phyloP scores from a whole-genome alignment of 1,140 invertebrate genomes.

The Zaprionus tsacasi region DNA sequence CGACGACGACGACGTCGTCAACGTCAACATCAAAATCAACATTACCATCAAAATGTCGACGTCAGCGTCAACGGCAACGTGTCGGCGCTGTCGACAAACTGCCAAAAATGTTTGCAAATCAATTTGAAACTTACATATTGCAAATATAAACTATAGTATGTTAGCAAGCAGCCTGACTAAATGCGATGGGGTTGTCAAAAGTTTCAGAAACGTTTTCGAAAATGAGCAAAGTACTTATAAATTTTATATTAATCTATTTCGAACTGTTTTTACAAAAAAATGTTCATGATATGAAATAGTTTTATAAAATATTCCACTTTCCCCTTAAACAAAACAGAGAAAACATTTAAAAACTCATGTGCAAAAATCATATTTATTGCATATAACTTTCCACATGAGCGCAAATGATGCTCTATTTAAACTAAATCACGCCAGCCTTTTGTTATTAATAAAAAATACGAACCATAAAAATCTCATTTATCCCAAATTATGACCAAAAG shows the following conservation, averaged over 20 bases:
- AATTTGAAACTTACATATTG: slow-evolving; percentile 18
- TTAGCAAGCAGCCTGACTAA: not conserved
- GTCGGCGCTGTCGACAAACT: slow-evolving; percentile 23
- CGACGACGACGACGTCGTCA: slow-evolving; percentile 16
- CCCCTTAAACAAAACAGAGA: not conserved
- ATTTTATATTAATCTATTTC: too few species aligned
- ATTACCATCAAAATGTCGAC: not conserved
- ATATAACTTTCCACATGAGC: slow-evolving; percentile 1
- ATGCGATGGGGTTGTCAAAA: not conserved
- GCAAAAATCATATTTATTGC: not conserved
- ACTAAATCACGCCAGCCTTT: not conserved
- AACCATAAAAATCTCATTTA: slow-evolving; percentile 15
- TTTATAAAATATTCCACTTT: not conserved
- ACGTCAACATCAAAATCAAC: slow-evolving; percentile 19
- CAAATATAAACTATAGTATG: not conserved
- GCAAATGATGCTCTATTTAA: too few species aligned
- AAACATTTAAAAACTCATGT: not conserved
- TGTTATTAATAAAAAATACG: slow-evolving; percentile 1
- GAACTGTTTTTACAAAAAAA: too few species aligned
- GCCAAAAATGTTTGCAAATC: slow-evolving; percentile 21
- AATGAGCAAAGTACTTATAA: not conserved
- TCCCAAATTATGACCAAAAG: slow-evolving; percentile 11
- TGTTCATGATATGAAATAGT: too few species aligned
- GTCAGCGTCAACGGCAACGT: not conserved
- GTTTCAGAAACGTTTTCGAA: not conserved